phyloP scores from a whole-genome alignment of 1,140 invertebrate species.

The Drosophila erecta region DNA sequence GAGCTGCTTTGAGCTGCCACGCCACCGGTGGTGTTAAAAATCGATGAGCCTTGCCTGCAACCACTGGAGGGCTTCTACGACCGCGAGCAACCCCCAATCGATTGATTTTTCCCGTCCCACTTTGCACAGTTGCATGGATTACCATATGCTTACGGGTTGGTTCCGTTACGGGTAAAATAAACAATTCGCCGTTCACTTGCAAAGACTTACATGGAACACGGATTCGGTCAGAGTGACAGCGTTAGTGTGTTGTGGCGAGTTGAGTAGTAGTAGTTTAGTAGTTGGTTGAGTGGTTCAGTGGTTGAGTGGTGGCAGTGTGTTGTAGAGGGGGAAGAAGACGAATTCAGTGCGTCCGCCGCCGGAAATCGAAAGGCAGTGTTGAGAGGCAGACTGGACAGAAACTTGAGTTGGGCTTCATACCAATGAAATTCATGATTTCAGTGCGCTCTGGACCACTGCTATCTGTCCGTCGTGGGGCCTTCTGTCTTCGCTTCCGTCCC shows the following conservation, averaged over 20 bases:
- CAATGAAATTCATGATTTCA: constrained; percentile 85
- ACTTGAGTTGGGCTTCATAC: constrained; percentile 54
- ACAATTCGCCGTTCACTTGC: constrained; percentile 20
- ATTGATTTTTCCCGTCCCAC: constrained; percentile 65
- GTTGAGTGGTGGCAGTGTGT: constrained; percentile 31
- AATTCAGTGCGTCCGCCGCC: constrained; percentile 27
- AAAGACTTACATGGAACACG: constrained; percentile 62
- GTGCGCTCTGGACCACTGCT: constrained; percentile 82
- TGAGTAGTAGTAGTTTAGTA: constrained; percentile 30
- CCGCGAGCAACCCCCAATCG: constrained; percentile 4
- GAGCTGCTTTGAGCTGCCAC: too few relatives aligned
- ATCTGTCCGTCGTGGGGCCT: constrained; percentile 77
- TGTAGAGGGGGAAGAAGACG: constrained; percentile 37
- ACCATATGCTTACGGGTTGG: constrained; percentile 54
- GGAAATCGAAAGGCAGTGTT: constrained; percentile 46
- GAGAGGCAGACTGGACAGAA: constrained; percentile 8
- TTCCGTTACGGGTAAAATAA: constrained; percentile 36
- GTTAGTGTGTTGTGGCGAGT: constrained; percentile 40
- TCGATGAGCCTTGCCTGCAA: constrained; percentile 47
- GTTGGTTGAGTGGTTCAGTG: constrained; percentile 42
- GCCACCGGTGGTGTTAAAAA: constrained; percentile 44
- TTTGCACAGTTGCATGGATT: constrained; percentile 11
- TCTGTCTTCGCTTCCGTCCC: constrained; percentile 29
- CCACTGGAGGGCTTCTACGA: constrained; percentile 6
- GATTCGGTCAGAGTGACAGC: constrained; percentile 40